A percentile compares a stretch with the other conserved stretches of the same genome.
Conservation (phyloP, 1,140 invertebrate species). For the Panagrolaimus sp. region DNA sequence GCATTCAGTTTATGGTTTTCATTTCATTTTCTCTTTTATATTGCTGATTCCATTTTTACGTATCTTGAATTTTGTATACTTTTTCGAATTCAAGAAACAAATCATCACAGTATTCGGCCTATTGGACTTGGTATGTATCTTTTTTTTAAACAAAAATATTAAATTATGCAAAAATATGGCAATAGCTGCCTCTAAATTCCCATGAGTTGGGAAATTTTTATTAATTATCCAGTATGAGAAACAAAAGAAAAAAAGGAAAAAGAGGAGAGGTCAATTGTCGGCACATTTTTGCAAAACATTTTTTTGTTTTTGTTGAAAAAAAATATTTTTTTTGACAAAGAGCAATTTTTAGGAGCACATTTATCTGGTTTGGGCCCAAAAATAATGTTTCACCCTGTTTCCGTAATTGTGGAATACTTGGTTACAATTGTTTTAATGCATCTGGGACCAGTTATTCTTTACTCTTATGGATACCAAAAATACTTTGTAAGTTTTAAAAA, state of each 20-base stretch:
- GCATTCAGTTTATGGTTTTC: slow-evolving; percentile 47
- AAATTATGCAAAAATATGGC: no score
- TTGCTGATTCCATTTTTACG: slow-evolving; percentile 36
- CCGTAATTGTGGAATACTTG: slow-evolving; percentile 36
- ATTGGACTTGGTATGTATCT: slow-evolving; percentile 47
- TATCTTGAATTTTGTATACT: slow-evolving; percentile 53
- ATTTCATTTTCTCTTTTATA: slow-evolving; percentile 45
- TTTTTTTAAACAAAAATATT: no score
- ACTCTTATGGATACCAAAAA: slow-evolving; percentile 54
- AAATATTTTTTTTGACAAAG: no score
- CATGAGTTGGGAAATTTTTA: no score
- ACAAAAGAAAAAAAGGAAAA: no score
- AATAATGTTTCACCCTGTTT: slow-evolving; percentile 39
- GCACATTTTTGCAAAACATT: no score
- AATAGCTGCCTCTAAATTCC: no score
- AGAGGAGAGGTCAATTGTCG: no score
- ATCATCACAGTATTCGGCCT: slow-evolving; percentile 45
- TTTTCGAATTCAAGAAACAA: slow-evolving; percentile 56
- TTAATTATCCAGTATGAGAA: no score
- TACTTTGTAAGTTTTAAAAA: slow-evolving; percentile 36
- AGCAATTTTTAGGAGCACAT: slow-evolving; percentile 35
- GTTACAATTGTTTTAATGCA: slow-evolving; percentile 41
- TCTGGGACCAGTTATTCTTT: slow-evolving; percentile 49
- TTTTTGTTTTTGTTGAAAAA: no score
- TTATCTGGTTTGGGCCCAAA: slow-evolving; percentile 21